These are phyloP conservation scores for Xerus rutilus DNA, from an alignment of 2,797 vertebrate species.

Conservation along the genomic window DNA sequence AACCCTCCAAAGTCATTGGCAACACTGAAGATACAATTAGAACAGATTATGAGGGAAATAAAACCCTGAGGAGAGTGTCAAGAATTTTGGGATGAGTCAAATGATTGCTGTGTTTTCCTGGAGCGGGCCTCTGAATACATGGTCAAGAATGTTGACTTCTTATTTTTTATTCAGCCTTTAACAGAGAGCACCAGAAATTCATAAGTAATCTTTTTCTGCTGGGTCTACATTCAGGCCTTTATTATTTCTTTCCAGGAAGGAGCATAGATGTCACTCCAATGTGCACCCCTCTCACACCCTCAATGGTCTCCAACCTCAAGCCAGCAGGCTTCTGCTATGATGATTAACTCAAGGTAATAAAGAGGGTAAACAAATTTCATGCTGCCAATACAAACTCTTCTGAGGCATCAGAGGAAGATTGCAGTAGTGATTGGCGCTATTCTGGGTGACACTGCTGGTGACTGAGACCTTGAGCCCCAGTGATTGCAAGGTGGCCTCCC, in stretches of 20 bases:
- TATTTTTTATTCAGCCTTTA: neutral
- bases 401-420: neutral
- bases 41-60: constrained; percentile 74
- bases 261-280: neutral
- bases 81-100: constrained; percentile 48
- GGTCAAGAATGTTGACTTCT: constrained; percentile 33
- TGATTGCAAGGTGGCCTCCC: neutral
- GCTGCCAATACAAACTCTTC: neutral
- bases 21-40: constrained; percentile 76
- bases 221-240: neutral
- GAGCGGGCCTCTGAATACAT: constrained; percentile 36
- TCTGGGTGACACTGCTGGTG: neutral
- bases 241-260: neutral
- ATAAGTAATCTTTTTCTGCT: neutral
- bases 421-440: neutral
- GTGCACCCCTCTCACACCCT: neutral
- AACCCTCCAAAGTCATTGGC: constrained; percentile 78
- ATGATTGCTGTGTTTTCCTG: constrained; percentile 66
- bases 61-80: constrained; percentile 74
- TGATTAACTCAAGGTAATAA: constrained; percentile 47
- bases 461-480: neutral
- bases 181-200: neutral
- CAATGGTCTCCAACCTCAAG: neutral
- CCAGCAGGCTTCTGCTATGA: neutral
- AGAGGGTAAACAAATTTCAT: constrained; percentile 7